Evolutionary conservation across 2,888 invertebrate species (phyloP).

Genomic region (Drepanosiphum platanoidis): DNA sequence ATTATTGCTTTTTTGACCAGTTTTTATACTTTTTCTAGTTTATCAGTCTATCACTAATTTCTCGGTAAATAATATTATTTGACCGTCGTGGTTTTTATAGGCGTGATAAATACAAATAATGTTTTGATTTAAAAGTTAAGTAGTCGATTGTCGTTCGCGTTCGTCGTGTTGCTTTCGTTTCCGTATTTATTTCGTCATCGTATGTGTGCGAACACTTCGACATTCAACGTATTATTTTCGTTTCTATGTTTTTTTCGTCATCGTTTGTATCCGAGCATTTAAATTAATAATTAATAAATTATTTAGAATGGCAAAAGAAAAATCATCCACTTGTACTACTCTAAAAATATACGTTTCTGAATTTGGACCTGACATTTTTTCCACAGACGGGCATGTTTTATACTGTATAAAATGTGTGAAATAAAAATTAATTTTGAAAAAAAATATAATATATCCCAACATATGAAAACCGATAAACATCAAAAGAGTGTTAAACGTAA

Average conservation of each 20-base stretch:
- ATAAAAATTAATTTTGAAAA: constrained; percentile 10
- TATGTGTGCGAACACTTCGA: background rate
- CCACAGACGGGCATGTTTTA: constrained; percentile 21
- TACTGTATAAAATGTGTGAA: constrained; percentile 24
- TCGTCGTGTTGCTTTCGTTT: background rate
- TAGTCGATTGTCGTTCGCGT: constrained; percentile 3
- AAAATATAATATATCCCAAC: constrained; percentile 17
- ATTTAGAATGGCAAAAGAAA: constrained; percentile 33
- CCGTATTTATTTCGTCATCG: constrained; percentile 5
- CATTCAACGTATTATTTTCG: background rate
- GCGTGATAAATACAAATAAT: constrained; percentile 18
- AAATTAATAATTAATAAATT: too few species aligned
- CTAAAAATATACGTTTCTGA: constrained; percentile 27
- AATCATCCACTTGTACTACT: constrained; percentile 13
- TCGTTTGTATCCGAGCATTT: background rate
- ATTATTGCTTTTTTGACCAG: too few species aligned
- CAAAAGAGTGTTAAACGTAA: constrained; percentile 3
- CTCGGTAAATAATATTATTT: background rate
- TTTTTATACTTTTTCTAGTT: too few species aligned
- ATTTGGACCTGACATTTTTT: constrained; percentile 27
- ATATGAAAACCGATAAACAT: constrained; percentile 2
- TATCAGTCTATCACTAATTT: background rate
- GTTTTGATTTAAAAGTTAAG: background rate
- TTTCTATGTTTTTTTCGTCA: constrained; percentile 1
- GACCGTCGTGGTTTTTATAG: background rate